Evolutionary conservation across 2,113 vertebrate species (phyloP), one percentile per base, ranked within the genome.

Genomic region (Alexandromys fortis): DNA sequence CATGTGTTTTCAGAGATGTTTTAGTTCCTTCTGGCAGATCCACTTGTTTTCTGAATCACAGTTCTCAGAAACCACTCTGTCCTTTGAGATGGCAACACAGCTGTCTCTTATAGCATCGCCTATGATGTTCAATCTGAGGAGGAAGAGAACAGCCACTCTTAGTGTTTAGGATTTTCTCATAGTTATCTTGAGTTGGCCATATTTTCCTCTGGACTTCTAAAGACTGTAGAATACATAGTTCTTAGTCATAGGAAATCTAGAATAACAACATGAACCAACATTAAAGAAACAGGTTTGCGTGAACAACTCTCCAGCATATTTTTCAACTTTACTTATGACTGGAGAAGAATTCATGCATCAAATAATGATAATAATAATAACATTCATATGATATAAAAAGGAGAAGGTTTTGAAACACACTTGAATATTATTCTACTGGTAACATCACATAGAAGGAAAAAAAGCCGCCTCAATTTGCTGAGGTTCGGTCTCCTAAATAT

Each of bases 41-140:
- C 42, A 49, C 0, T 0, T 4, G 33, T 52, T 70, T 3, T 87
- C 65, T 49, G 85, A 49, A 49, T 0, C 3, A 70, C 85, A 87
- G 85, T 0, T 0, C 2, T 87, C 65, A 26, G 85, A 35, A 52
- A 16, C 0, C 65, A 87, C 45, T 16, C 1, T 70, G 6, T 2
- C 21, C 3, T 4, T 3, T 16, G 45, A 26, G 11, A 87, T 0
- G 33, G 0, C 0, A 0, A 12, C 85, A 87, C 65, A 87, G 65
- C 85, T 87, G 45, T 1, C 0, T 14, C 9, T 7, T 49, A 5
- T 6, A 87, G 33, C 1, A 26, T 26, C 7, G 1, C 86, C 86
- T 9, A 4, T 38, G 22, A 55, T 52, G 16, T 87, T 13, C 3
- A 87, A 3, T 55, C 86, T 87, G 86, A 72, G 22, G 42, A 87